Evolutionary conservation across 23 tunicate genomes (phyloP), one percentile per base, ranked within the genome.

Genomic region (Aplidium turbinatum): DNA sequence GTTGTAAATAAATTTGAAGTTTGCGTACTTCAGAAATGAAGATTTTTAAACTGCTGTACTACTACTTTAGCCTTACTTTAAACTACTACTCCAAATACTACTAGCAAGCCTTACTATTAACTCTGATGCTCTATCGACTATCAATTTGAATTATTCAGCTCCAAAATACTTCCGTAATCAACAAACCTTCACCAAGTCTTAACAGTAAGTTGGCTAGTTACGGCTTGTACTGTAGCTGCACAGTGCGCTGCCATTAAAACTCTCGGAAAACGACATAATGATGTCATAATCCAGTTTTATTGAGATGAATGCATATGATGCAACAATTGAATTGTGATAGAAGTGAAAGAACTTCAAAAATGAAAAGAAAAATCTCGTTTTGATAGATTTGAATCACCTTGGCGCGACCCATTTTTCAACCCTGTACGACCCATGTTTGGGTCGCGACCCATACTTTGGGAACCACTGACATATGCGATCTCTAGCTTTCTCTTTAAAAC

Each of bases 161-260:
- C 50, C 50, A 42, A 42, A 42, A 42, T 42, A 42, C 50, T 9
- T 42, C 16, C 50, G 50, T 42, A 42, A 42, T 42, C 50, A 42
- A 42, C 50, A 42, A 42, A 42, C 16, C 50, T 42, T 42, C 11
- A 42, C 50, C 50, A 9, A 42, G 50, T 42, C 50, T 42, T 42
- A 9, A 9, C 16, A 42, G 50, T 16, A 42, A 16, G 50, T 16
- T 42, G 16, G 16, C 13, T 42, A 42, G 50, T 42, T 42, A 42
- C 50, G 50, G 13, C 50, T 42, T 9, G 50, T 42, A 16, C 16
- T 9, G 50, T 16, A n/a, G n/a, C n/a, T n/a, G n/a, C n/a, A n/a
- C n/a, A n/a, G n/a, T 42, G 50, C 50, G 50, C 50, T 42, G 50
- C 50, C 50, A 42, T 42, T 42, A 16, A 42, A 42, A 42, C 50